Evolutionary conservation across 2,797 vertebrate species (phyloP).

Genomic region (Pitangus sulphuratus): DNA sequence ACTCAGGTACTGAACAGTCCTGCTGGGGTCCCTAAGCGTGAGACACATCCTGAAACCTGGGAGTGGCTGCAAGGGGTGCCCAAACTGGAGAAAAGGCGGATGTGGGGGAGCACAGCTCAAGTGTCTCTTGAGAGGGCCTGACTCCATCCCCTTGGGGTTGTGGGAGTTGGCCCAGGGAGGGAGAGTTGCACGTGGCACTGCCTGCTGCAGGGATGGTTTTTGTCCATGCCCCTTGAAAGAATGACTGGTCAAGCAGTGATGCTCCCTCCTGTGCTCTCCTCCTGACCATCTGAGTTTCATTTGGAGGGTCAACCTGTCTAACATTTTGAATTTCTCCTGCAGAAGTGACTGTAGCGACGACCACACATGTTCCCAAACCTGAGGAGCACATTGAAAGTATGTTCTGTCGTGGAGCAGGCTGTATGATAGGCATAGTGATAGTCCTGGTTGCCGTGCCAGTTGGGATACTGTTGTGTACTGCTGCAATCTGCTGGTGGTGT

Average conservation of each 20-base stretch:
- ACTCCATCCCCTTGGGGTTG: background rate
- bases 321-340: background rate
- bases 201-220: background rate
- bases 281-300: background rate
- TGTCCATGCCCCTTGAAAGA: background rate
- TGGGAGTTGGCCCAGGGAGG: background rate
- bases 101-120: background rate
- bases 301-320: background rate
- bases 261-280: background rate
- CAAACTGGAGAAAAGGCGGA: background rate
- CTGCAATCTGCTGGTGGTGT: background rate
- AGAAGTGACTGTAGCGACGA: background rate
- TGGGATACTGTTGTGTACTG: background rate
- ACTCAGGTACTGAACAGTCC: background rate
- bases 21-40: background rate
- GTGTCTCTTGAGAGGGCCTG: background rate
- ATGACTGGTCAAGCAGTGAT: background rate
- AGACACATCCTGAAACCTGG: background rate
- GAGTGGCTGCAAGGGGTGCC: background rate
- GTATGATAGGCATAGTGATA: background rate
- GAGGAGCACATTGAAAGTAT: accelerated
- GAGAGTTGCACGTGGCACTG: background rate
- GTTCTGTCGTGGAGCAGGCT: background rate
- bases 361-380: background rate
- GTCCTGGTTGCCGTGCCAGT: background rate